phyloP scores from a whole-genome alignment of 2,113 vertebrate genomes.

The Dipodomys stephensi region DNA sequence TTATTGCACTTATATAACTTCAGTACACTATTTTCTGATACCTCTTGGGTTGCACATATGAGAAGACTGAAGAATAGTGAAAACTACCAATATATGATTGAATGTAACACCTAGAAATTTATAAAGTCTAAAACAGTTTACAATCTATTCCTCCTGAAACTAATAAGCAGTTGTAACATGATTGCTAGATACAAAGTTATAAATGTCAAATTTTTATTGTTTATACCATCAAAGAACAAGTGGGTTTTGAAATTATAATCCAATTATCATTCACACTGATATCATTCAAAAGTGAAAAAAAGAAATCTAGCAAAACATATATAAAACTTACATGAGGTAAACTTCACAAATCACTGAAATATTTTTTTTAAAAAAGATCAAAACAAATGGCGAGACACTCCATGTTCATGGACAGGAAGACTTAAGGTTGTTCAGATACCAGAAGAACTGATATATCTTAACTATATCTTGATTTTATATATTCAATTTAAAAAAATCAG shows the following conservation, averaged over 20 bases:
- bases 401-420: not conserved
- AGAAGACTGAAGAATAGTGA: not conserved
- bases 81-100: not conserved
- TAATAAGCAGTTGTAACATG: not conserved
- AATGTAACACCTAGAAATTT: not conserved
- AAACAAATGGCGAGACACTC: not conserved
- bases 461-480: no score
- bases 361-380: not conserved
- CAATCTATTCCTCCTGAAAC: not conserved
- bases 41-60: not conserved
- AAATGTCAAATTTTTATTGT: not conserved
- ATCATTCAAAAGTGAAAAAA: not conserved
- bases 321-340: not conserved
- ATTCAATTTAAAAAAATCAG: not conserved
- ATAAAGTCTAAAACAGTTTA: not conserved
- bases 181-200: not conserved
- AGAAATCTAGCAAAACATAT: not conserved
- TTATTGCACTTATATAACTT: not conserved
- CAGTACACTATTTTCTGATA: not conserved
- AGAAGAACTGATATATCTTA: not conserved
- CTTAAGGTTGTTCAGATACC: not conserved
- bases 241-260: conserved; percentile 1
- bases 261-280: not conserved
- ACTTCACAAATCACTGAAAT: not conserved
- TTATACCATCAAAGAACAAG: not conserved